Conservation (phyloP, 2,113 vertebrate species). For the Rhabdornis inornatus region DNA sequence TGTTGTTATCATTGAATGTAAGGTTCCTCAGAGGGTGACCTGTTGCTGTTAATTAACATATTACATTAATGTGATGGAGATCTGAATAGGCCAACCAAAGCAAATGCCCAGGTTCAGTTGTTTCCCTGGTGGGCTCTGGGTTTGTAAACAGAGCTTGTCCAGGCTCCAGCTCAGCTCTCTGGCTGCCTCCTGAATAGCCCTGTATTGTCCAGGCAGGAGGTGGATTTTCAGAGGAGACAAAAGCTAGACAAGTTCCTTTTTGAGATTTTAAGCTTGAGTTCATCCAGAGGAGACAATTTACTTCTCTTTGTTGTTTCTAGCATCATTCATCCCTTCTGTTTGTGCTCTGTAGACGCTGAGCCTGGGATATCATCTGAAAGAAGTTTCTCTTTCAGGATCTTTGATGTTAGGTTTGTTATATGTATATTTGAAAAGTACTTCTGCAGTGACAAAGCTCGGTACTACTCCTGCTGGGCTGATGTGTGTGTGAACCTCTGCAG, state of each 20-base stretch:
- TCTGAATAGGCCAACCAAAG: neutral
- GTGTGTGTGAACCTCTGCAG: neutral
- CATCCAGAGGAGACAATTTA: constrained; percentile 50
- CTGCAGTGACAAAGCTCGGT: constrained; percentile 23
- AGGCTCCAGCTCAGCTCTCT: neutral
- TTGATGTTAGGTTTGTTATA: constrained; percentile 63
- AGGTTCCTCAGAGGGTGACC: neutral
- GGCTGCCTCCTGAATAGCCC: neutral
- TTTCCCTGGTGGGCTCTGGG: neutral
- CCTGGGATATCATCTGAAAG: constrained; percentile 35
- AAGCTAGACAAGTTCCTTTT: constrained; percentile 12
- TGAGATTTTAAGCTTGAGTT: constrained; percentile 45
- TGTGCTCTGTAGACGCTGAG: constrained; percentile 30
- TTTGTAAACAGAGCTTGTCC: neutral
- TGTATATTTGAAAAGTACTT: constrained; percentile 64
- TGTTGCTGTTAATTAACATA: neutral
- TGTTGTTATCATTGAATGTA: neutral
- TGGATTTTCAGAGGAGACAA: constrained; percentile 43
- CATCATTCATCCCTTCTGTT: constrained; percentile 59
- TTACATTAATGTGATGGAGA: neutral
- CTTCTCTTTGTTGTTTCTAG: constrained; percentile 53
- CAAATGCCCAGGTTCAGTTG: neutral
- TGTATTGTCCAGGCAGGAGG: constrained; percentile 27
- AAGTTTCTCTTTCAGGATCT: constrained; percentile 42
- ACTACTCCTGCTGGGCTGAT: constrained; percentile 36